Evolutionary conservation across 2,888 invertebrate genomes (phyloP), one percentile per base, ranked within the genome.

Genomic region (Tiliacea citrago): DNA sequence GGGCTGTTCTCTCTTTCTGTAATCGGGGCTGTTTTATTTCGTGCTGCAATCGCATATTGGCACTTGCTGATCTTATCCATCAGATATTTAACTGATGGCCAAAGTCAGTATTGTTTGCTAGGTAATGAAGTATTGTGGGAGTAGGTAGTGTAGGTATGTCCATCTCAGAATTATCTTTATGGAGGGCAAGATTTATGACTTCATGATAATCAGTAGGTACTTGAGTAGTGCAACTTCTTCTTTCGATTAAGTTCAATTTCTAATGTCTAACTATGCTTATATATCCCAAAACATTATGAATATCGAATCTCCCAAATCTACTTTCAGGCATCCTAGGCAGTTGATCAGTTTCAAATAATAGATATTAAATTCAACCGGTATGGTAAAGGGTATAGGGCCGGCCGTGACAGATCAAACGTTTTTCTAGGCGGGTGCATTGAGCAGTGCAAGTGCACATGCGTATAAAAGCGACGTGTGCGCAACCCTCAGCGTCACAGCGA

Each of bases 401-500:
- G 87, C 90, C 90, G 79, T 91, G 89, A 91, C 89, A 90, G 88
- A 89, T 90, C 89, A 85, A 88, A 86, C 79, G 89, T 92, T 94
- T 94, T 92, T 93, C 92, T 92, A 90, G 87, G 89, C 90, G 89
- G 90, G 91, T 90, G 89, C 87, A 88, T 89, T 86, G 79, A 84
- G 81, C 74, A 79, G 81, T 86, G 78, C 82, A 75, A 77, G 82
- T 75, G 76, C 82, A 81, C 87, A 85, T 88, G 89, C 88, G 92
- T 95, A 95, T 95, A 95, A 92, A 95, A 95, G 93, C 90, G 79
- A 76, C 85, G 89, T 70, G 81, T 89, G 87, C 85, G 85, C 92
- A 92, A 90, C 94, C 95, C 89, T 91, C 88, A 77, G 79, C 90
- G 88, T 90, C 95, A 95, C 90, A 93, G 90, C 91, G 87, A 88